Percentiles rank a stretch among this genome's conserved stretches.
These are phyloP conservation scores for Caenorhabditis japonica DNA, from an alignment of 2,888 invertebrate species.

Conservation along the genomic window DNA sequence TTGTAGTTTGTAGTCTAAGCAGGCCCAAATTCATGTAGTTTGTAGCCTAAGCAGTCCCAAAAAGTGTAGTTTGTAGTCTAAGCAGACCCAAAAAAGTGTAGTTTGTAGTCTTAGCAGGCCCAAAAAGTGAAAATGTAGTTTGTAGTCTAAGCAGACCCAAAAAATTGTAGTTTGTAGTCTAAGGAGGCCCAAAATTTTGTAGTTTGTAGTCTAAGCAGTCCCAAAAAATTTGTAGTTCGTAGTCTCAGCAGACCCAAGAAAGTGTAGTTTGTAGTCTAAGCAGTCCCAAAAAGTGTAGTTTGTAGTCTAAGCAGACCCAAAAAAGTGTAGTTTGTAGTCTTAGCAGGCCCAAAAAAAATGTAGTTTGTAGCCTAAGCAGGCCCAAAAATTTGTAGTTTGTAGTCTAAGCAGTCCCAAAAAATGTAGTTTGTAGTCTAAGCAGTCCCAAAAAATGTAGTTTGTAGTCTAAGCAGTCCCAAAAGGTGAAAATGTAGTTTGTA, in stretches of 20 bases:
- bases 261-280: too few relatives aligned
- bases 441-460: background rate
- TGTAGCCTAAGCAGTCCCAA: too few relatives aligned
- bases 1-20: too few relatives aligned
- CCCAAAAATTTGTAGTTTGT: background rate
- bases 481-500: background rate
- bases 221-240: background rate
- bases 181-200: background rate
- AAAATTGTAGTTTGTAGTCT: too few relatives aligned
- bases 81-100: background rate
- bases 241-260: background rate
- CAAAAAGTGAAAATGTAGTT: background rate
- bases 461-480: background rate
- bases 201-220: background rate
- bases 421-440: conserved; percentile 1
- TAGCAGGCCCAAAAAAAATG: too few relatives aligned
- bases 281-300: background rate
- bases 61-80: background rate
- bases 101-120: too few relatives aligned
- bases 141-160: background rate
- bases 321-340: background rate
- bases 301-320: conserved; percentile 6
- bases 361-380: too few relatives aligned
- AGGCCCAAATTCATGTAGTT: too few relatives aligned
- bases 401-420: background rate